phyloP scores from a whole-genome alignment of 1,140 invertebrate genomes.

The Lordiphosa clarofinis region DNA sequence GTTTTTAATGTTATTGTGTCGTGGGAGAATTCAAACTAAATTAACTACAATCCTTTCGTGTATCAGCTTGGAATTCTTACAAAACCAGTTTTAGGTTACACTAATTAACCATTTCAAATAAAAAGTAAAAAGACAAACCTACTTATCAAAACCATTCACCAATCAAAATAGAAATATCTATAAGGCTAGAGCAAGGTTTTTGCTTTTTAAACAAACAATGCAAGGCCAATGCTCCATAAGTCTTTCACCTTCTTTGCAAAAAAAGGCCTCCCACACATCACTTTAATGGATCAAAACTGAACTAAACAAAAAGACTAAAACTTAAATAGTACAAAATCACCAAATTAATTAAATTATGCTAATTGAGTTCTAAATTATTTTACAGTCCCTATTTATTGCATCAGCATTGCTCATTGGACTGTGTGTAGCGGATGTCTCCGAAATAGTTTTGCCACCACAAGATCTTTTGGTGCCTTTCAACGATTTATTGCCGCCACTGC shows the following conservation, averaged over 20 bases:
- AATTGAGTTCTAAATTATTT: conserved; percentile 7
- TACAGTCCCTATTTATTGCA: conserved; percentile 51
- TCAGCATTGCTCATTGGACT: conserved; percentile 36
- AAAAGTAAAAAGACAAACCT: too few relatives aligned
- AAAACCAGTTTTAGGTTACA: too few relatives aligned
- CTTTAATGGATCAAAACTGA: conserved; percentile 4
- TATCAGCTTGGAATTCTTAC: too few relatives aligned
- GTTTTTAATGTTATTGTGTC: too few relatives aligned
- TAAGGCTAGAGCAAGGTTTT: neutral
- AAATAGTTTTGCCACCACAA: conserved; percentile 42
- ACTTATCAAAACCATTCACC: too few relatives aligned
- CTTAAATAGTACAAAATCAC: conserved; percentile 4
- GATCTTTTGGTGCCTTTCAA: conserved; percentile 64
- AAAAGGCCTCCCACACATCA: conserved; percentile 11
- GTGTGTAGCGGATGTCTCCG: conserved; percentile 50
- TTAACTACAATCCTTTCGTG: too few relatives aligned
- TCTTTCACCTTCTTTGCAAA: conserved; percentile 18
- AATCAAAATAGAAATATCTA: too few relatives aligned
- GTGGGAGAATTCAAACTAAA: too few relatives aligned
- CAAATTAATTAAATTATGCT: conserved; percentile 4
- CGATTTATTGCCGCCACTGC: conserved; percentile 68
- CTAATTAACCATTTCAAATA: too few relatives aligned
- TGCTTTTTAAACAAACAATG: conserved; percentile 25
- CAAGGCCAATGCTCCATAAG: conserved; percentile 26
- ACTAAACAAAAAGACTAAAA: conserved; percentile 35